Evolutionary conservation across 2,113 vertebrate species (phyloP), one percentile per base, ranked within the genome.

Genomic region (Lasiurus cinereus): DNA sequence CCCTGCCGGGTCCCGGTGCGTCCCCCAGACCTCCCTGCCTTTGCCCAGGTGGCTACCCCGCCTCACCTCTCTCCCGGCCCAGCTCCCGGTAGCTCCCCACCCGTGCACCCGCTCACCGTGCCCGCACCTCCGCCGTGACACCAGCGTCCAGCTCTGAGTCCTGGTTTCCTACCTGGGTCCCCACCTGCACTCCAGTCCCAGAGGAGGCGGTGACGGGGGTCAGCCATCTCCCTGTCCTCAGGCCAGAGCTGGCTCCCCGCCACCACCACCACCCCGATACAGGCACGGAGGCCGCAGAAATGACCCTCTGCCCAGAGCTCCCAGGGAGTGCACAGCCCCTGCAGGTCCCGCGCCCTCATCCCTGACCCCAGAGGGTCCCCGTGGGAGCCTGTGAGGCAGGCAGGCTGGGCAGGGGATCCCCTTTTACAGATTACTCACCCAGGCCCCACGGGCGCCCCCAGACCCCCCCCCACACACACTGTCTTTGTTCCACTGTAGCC

Each of bases 121-220:
- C 7, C n/a, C 2, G 8, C 52, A 6, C 6, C 1, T 3, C 64
- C 3, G 15, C 43, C 31, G 0, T 0, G 0, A n/a, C 10, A 7
- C 77, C 43, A 8, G 21, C 19, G 2, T 21, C 62, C 13, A 2
- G 36, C 3, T 15, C 2, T 2, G n/a, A 29, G 19, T 39, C 5
- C 8, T 6, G 6, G 18, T 10, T 9, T 27, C 19, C 69, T 9
- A 4, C 52, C 43, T 8, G 15, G 13, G 31, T 39, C 33, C 8
- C 31, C 2, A 5, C 66, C 69, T 43, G 33, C 64, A 48, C 0
- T 29, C 21, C 54, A 39, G 33, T 50, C 59, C 67, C 67, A 11
- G n/a, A 66, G 66, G 5, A 66, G 66, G 5, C 10, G 59, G 67
- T 22, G 56, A 16, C 33, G 27, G 12, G 6, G 11, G 1, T 1